These are phyloP conservation scores for Anastrepha ludens DNA, from an alignment of 1,140 invertebrate genomes.

Conservation along the genomic window DNA sequence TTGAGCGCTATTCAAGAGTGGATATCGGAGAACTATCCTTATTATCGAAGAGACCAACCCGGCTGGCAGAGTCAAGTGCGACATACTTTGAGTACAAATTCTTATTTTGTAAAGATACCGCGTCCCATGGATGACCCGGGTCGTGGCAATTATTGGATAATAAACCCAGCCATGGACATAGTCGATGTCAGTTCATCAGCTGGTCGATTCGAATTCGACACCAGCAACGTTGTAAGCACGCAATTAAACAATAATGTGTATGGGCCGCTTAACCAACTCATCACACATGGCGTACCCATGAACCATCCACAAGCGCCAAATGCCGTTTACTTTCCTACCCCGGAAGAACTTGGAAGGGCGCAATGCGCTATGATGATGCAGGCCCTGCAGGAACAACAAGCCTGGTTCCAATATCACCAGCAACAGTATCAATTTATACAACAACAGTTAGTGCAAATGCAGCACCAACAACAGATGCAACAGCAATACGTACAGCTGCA, in stretches of 20 bases:
- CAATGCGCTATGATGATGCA: not conserved
- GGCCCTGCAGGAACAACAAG: not conserved
- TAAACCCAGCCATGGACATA: not conserved
- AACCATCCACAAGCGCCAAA: not conserved
- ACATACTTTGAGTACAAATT: slow-evolving; percentile 85
- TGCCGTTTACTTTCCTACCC: not conserved
- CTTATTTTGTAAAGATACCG: slow-evolving; percentile 66
- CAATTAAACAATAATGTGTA: not conserved
- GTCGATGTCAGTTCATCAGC: not conserved
- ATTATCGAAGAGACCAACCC: slow-evolving; percentile 94
- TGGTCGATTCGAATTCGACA: not conserved
- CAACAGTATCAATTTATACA: not conserved
- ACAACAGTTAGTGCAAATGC: not conserved
- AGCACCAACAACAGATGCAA: slow-evolving; percentile 3
- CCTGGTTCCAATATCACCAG: not conserved
- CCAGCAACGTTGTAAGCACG: not conserved
- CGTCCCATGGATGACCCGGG: slow-evolving; percentile 66
- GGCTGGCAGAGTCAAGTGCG: slow-evolving; percentile 99
- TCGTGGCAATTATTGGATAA: slow-evolving; percentile 66
- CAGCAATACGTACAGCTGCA: not conserved
- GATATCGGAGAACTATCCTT: slow-evolving; percentile 87
- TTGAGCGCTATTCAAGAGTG: slow-evolving; percentile 93
- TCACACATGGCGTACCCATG: slow-evolving; percentile 2
- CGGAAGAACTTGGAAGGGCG: not conserved
- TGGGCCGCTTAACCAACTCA: not conserved